Evolutionary conservation across 2,888 invertebrate species (phyloP), one percentile per base, ranked within the genome.

Genomic region (Trachelus iudaicus): DNA sequence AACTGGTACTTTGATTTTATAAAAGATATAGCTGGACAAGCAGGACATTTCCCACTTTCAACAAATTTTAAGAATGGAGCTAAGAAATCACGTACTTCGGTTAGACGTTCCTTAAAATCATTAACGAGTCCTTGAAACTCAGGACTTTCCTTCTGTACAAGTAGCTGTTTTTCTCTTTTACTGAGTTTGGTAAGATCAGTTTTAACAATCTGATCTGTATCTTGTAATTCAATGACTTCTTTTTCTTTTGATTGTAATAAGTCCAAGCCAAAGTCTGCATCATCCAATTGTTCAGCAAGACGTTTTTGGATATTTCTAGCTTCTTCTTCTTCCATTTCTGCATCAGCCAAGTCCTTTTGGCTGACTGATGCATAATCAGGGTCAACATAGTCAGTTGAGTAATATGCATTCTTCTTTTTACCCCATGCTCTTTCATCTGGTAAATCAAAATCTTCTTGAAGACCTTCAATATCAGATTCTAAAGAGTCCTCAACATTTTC

Each of bases 381-480:
- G 92, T 98, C 98, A 30, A 97, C 95, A 92, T 96, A 97, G 92
- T 98, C 98, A 0, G 97, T 96, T 76, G 96, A 95, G 92, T 98
- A 98, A 90, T 95, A 98, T 68, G 94, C 93, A 79, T 93, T 94
- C 86, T 96, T 96, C 83, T 95, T 95, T 88, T 95, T 95, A 73
- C 98, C 98, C 98, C 98, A 98, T 33, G 97, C 97, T 92, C 96
- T 95, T 3, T 94, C 93, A 90, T 97, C 94, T 0, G 97, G 97
- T 81, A 97, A 92, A 87, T 95, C 94, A 35, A 93, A 93, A 81
- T 94, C 93, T 81, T 94, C 94, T 83, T 95, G 94, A 0, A 87
- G 78, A 0, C 95, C 95, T 90, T 97, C 97, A 13, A 97, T 94
- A 91, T 98, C 97, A 91, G 93, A 93, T 74, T 91, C 92, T 86